Conservation (phyloP, 1,140 invertebrate species). For the Magallana angulata region DNA sequence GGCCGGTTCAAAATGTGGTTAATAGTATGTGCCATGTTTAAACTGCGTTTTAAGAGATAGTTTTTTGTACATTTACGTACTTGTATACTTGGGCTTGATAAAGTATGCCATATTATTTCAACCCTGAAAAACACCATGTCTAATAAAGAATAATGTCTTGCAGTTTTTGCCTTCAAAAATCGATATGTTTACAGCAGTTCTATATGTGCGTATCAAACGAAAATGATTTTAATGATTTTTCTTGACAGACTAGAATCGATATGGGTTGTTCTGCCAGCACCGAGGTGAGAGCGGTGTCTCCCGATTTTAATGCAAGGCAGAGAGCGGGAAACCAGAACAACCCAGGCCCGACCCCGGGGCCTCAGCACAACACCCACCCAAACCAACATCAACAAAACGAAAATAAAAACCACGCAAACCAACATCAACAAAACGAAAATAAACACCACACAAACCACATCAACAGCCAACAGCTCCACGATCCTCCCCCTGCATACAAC, state of each 20-base stretch:
- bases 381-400: constrained; percentile 11
- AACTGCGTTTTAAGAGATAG: no score
- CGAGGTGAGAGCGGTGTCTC: constrained; percentile 34
- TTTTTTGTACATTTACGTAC: no score
- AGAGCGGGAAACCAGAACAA: not conserved
- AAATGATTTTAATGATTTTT: no score
- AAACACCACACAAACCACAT: not conserved
- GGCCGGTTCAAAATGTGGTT: no score
- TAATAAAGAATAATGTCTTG: no score
- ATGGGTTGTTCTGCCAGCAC: constrained; percentile 39
- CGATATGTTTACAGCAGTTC: no score
- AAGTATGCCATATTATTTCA: no score
- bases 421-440: constrained; percentile 37
- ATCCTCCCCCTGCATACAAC: not conserved
- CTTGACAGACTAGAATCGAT: not conserved
- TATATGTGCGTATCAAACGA: no score
- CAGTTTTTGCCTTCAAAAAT: no score
- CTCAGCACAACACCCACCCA: not conserved
- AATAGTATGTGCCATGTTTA: no score
- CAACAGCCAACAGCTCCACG: not conserved
- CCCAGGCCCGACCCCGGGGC: not conserved
- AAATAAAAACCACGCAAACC: not conserved
- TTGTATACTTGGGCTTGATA: no score
- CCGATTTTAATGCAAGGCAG: not conserved
- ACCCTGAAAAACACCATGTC: no score